Conservation (phyloP, 2,888 invertebrate species). For the Magallana nippona region DNA sequence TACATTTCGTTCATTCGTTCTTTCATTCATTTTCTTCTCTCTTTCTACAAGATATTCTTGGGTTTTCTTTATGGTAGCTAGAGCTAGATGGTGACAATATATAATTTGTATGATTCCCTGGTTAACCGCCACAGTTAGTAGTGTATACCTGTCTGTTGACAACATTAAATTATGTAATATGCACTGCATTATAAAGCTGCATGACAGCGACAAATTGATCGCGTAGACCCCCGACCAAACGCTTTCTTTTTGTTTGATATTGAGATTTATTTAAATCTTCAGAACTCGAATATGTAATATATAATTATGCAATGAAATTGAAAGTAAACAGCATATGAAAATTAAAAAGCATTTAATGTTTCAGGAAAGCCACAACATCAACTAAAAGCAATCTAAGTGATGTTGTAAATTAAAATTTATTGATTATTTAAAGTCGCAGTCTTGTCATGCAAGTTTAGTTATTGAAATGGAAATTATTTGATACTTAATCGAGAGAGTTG, state of each 20-base stretch:
- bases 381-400: too few relatives aligned
- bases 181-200: background rate
- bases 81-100: slow-evolving; percentile 6
- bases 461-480: too few relatives aligned
- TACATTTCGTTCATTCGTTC: background rate
- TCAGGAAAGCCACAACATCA: too few relatives aligned
- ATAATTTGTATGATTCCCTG: background rate
- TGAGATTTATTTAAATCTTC: background rate
- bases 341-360: too few relatives aligned
- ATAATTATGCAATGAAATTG: too few relatives aligned
- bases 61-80: background rate
- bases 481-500: too few relatives aligned
- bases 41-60: too few relatives aligned
- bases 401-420: too few relatives aligned
- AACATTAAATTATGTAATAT: slow-evolving; percentile 16
- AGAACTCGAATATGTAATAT: too few relatives aligned
- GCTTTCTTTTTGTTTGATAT: background rate
- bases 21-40: background rate
- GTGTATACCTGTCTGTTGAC: background rate
- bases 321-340: too few relatives aligned
- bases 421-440: too few relatives aligned
- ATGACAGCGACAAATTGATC: background rate
- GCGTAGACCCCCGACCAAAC: background rate
- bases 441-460: too few relatives aligned
- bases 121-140: background rate